Evolutionary conservation across 2,797 vertebrate genomes (phyloP).

Genomic region (Pangasius macronema): DNA sequence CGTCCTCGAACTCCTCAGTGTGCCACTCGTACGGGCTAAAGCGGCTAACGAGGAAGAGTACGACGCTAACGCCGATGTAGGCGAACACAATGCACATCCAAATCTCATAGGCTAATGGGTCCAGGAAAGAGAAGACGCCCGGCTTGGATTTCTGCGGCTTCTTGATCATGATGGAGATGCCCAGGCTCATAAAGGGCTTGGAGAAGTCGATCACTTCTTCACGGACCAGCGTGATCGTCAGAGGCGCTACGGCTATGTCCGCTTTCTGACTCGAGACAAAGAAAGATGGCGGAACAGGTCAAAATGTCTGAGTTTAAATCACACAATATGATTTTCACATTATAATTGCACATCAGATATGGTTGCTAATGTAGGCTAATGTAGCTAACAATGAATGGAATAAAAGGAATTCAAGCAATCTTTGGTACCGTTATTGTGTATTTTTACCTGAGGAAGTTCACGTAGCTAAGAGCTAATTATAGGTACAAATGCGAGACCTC

Average conservation of each 20-base stretch:
- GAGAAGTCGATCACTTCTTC: conserved; percentile 99
- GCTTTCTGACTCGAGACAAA: conserved; percentile 82
- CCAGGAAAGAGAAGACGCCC: conserved; percentile 97
- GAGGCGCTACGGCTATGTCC: conserved; percentile 93
- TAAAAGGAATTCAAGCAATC: neutral
- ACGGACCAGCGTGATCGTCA: conserved; percentile 94
- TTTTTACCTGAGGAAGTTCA: neutral
- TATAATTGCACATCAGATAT: neutral
- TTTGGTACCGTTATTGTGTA: neutral
- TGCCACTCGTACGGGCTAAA: conserved; percentile 99
- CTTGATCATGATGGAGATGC: conserved; percentile 99
- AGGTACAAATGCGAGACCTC: neutral
- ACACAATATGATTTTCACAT: neutral
- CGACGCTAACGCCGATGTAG: conserved; percentile 98
- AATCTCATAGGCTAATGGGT: conserved; percentile 97
- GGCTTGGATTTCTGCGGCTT: conserved; percentile 99
- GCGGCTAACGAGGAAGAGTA: conserved; percentile 97
- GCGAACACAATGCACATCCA: conserved; percentile 99
- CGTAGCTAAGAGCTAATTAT: neutral
- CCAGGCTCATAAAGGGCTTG: conserved; percentile 98
- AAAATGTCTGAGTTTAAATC: neutral
- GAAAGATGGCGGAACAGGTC: neutral
- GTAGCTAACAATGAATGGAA: neutral
- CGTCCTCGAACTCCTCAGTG: conserved; percentile 96
- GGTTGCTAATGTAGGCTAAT: neutral